Base-by-base conservation (phyloP, 2,888 invertebrate species). In the Scelioninae gen. 1 region DNA sequence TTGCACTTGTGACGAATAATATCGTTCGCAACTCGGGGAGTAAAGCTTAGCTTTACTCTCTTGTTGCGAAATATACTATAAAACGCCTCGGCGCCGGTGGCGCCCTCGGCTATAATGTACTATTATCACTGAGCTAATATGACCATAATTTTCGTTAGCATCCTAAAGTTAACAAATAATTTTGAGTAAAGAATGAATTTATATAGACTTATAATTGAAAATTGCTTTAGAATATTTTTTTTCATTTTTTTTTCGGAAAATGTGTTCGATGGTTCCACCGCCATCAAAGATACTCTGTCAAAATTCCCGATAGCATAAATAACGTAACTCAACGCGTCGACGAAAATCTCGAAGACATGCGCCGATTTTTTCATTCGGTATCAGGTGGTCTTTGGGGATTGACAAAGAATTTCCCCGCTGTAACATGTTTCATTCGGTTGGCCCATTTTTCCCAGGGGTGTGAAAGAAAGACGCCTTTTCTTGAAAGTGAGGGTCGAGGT, bases 401-500 rank as follows among this genome's bases (percentile, higher is more conserved):
- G 81, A 65, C 62, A 76, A 75, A 63, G 81, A 76, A 81, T 69
- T 62, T 62, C 49, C 16, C 65, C 51, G 11, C 10, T 49, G 45
- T 58, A 81, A 63, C 56, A 51, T 66, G 68, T 80, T 80, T 74
- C 80, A 72, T 76, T 81, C 63, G 43, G 63, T 69, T 81, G 74
- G 71, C 58, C 65, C 71, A 66, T 75, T 60, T 81, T 58, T 82
- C 76, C 76, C 81, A 56, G n/a, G 81, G 81, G 81, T 71, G 76
- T 38, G 51, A 81, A 76, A 71, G 72, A 80, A 68, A 62, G 72
- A 38, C 69, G 75, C 40, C 58, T 65, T 62, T 65, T 23, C 71
- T 71, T 69, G 58, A 65, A 74, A 51, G 51, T 45, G 15, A 65
- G 32, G 47, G 40, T 34, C 75, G 72, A 56, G n/a, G n/a, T n/a